phyloP scores from a whole-genome alignment of 92 coral and sea anemone genomes.

The Zoanthus sociatus region DNA sequence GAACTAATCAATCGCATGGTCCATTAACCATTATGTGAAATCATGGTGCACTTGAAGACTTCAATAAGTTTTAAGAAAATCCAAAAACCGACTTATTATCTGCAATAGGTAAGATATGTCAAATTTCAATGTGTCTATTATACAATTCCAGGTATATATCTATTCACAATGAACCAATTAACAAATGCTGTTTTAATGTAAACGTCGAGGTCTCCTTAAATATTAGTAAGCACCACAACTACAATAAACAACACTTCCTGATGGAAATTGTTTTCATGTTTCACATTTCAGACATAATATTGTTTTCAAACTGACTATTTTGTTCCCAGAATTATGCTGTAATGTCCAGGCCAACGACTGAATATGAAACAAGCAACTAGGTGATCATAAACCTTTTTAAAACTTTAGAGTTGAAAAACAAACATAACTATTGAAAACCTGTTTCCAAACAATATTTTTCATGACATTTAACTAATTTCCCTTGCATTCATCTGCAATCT shows the following conservation, averaged over 20 bases:
- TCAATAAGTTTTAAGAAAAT: no score
- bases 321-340: no score
- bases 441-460: conserved; percentile 16
- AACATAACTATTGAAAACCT: not conserved
- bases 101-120: no score
- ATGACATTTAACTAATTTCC: not conserved
- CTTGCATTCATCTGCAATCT: not conserved
- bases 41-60: no score
- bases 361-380: not conserved
- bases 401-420: conserved; percentile 7
- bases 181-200: not conserved
- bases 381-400: not conserved
- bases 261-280: not conserved
- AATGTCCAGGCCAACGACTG: conserved; percentile 10
- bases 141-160: no score
- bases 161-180: no score
- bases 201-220: not conserved
- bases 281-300: not conserved
- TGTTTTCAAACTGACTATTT: not conserved
- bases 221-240: not conserved
- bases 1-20: no score
- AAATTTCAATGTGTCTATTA: no score
- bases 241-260: not conserved
- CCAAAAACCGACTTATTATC: no score
- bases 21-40: no score